Base-by-base conservation (phyloP, 64 coral and sea anemone genomes). In the Montipora sp. region DNA sequence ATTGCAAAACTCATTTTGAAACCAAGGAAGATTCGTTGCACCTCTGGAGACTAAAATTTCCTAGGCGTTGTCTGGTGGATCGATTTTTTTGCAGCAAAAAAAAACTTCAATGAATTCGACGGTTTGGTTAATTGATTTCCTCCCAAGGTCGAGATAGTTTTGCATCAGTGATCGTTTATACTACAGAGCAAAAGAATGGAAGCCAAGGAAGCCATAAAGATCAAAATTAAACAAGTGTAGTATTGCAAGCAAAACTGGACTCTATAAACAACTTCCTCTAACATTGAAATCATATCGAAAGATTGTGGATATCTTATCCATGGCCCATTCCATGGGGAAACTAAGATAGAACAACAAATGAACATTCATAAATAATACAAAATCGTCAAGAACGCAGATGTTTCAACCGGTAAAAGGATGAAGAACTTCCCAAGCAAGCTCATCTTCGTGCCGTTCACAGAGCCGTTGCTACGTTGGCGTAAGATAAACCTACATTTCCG, bases 291-390 rank as follows among this genome's bases (percentile, higher is more conserved):
- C 18, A 63, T 59, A 60, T 58, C 73, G 47, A n/a, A 53, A 59
- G 78, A 18, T 77, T 85, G 80, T 84, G 10, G 90, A 92, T 71
- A 71, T 84, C 84, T 85, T 72, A 84, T 18, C 65, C 89, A 22
- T 92, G 74, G 72, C 57, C n/a, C 83, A 83, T 65, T 82, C 18
- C 68, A 73, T 8, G 23, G 73, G 16, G 73, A 46, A 83, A 82
- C 80, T 61, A 65, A 70, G 48, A 75, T 87, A 71, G 88, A 83
- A 95, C 88, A 95, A 95, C 93, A 95, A 95, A 95, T 95, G 93
- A 95, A 95, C 93, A 95, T 91, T 95, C 93, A 95, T 95, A 91
- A 95, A 95, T 95, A 95, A 95, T 95, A 88, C 81, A 95, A 95
- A 91, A 91, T 95, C 93, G 91, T 47, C 58, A 77, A 68, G 77